Percentiles rank a stretch among this genome's conserved stretches.
Evolutionary conservation across 1,140 invertebrate species (phyloP).

Genomic region (Euglossa dilemma): DNA sequence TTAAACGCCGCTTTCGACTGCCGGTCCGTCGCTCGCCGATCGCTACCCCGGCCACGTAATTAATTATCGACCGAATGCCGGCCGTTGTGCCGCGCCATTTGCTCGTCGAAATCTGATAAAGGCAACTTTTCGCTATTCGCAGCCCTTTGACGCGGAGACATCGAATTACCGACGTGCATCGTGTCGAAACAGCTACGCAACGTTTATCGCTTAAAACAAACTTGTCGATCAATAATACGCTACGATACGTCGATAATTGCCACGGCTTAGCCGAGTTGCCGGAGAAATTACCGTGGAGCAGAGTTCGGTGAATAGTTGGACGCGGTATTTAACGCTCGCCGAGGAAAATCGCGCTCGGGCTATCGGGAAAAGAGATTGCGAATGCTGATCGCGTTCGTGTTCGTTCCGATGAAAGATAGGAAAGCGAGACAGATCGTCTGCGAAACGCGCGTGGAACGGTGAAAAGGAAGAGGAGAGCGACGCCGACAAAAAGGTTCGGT

Average conservation of each 20-base stretch:
- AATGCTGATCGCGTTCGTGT: constrained; percentile 24
- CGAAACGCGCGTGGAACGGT: not conserved
- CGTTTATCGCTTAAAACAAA: not conserved
- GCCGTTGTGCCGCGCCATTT: not conserved
- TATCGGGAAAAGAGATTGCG: constrained; percentile 20
- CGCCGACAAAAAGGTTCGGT: constrained; percentile 15
- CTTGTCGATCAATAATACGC: not conserved
- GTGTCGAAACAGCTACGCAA: not conserved
- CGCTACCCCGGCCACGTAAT: not conserved
- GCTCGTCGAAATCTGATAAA: not conserved
- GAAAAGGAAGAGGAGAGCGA: constrained; percentile 18
- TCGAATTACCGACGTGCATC: not conserved
- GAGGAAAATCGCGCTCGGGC: not conserved
- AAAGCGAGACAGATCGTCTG: constrained; percentile 25
- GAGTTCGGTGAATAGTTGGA: not conserved
- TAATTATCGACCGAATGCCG: not conserved
- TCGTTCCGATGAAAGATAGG: constrained; percentile 40
- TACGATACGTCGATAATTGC: not conserved
- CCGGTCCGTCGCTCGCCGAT: not conserved
- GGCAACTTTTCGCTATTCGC: not conserved
- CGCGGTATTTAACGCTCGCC: constrained; percentile 1
- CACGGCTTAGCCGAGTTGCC: not conserved
- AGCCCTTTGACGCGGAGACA: too few species aligned
- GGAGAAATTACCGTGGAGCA: not conserved
- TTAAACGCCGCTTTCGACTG: not conserved